Evolutionary conservation across 2,113 vertebrate genomes (phyloP).

Genomic region (Riparia riparia): DNA sequence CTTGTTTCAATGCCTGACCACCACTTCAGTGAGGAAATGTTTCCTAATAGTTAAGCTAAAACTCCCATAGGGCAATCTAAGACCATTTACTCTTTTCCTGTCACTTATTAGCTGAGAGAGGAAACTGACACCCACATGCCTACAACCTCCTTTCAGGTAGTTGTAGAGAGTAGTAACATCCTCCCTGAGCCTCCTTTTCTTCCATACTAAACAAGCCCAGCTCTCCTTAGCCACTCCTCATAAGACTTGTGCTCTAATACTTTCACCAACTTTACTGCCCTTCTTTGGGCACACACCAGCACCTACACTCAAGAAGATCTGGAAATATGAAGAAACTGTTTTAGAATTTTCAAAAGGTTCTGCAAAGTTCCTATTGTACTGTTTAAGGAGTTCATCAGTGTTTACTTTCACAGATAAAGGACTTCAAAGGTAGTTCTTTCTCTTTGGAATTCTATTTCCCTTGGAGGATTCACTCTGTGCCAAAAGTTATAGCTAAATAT

Average conservation of each 20-base stretch:
- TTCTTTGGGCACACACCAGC: not conserved
- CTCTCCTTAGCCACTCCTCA: not conserved
- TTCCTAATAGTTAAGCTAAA: not conserved
- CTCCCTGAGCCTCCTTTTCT: not conserved
- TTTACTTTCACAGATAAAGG: not conserved
- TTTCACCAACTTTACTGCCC: not conserved
- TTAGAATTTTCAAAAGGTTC: not conserved
- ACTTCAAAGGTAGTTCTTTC: not conserved
- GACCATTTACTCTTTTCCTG: not conserved
- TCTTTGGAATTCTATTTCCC: not conserved
- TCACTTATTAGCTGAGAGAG: not conserved
- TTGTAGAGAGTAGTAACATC: not conserved
- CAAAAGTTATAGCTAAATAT: not conserved
- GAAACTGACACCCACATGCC: not conserved
- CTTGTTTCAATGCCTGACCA: not conserved
- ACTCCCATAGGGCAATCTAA: not conserved
- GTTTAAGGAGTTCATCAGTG: not conserved
- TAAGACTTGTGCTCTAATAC: not conserved
- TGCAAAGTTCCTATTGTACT: not conserved
- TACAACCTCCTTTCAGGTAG: not conserved
- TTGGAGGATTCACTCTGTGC: not conserved
- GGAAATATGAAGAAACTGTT: not conserved
- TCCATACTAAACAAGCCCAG: not conserved
- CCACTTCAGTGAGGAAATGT: not conserved
- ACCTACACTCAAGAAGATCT: not conserved